Evolutionary conservation across 2,797 vertebrate species (phyloP).

Genomic region (Poliocrania exsul): DNA sequence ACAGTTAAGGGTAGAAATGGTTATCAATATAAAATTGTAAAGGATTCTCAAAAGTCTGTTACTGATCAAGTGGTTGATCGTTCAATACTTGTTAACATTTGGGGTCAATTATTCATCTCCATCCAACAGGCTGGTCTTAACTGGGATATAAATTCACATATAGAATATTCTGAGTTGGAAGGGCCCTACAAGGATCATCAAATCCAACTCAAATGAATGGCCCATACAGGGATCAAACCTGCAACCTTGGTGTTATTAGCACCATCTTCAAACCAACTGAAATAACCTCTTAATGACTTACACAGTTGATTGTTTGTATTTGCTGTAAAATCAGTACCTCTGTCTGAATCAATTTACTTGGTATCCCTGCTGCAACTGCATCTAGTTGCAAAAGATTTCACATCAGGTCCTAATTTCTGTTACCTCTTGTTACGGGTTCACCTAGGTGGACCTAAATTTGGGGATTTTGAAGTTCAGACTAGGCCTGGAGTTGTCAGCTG

Average conservation of each 20-base stretch:
- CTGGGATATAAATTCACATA: neutral
- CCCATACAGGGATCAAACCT: accelerated
- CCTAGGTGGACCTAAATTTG: too few species aligned
- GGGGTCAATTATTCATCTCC: neutral
- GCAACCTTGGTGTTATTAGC: neutral
- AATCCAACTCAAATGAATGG: neutral
- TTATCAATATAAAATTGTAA: neutral
- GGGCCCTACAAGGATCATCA: too few species aligned
- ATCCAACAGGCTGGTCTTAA: neutral
- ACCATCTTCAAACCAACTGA: neutral
- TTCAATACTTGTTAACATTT: neutral
- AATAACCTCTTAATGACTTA: neutral
- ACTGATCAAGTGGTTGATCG: neutral
- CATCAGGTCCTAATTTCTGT: neutral
- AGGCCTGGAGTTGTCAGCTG: too few species aligned
- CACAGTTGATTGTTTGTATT: neutral
- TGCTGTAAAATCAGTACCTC: neutral
- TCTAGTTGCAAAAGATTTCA: neutral
- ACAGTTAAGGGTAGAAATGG: neutral
- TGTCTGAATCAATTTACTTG: neutral
- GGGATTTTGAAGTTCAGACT: too few species aligned
- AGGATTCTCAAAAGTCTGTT: neutral
- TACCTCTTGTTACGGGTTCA: too few species aligned
- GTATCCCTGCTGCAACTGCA: neutral
- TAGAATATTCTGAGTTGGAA: neutral